Base-by-base conservation (phyloP, 2,888 invertebrate species). In the Philereme transversata region DNA sequence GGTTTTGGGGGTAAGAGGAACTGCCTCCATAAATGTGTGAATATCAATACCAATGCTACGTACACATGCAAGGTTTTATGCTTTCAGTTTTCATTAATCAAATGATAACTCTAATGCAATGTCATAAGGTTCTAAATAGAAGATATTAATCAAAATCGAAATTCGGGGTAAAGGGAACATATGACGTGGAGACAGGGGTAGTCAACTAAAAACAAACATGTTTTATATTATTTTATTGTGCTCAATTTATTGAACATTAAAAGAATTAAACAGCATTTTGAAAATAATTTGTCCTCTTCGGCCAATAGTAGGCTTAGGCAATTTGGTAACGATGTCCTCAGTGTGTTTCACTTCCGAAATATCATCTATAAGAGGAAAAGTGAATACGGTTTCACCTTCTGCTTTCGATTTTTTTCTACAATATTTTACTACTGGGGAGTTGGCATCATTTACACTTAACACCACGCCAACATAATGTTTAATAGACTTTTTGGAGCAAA, bases 241-340 rank as follows among this genome's bases (percentile, higher is more conserved):
- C 50, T 9, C 35, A 56, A 33, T 8, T 46, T 58, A 58, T 43
- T 58, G 57, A 46, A 59, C 50, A 62, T 62, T 62, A 55, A 62
- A 62, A 56, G 47, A 52, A 53, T 62, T 58, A 62, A 62, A 63
- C 43, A 51, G 51, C 51, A 63, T 63, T 56, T 59, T 63, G 56
- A 63, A 63, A 62, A 46, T 62, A 35, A 62, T 44, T 44, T 57
- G 62, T 41, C 62, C 57, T 62, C 62, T 62, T 62, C 62, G 51
- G 44, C 62, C 52, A 62, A 57, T 62, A 54, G 47, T 47, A 58
- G 54, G 62, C 40, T 40, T 59, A 49, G 57, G 58, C 22, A 54
- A 58, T 22, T 22, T 22, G 22, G 22, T 22, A 22, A 22, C 22
- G 22, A 22, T 22, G 22, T 22, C 22, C 22, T 57, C 62, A 8